Evolutionary conservation across 2,113 vertebrate genomes (phyloP).

Genomic region (Ancistrus triradiatus): DNA sequence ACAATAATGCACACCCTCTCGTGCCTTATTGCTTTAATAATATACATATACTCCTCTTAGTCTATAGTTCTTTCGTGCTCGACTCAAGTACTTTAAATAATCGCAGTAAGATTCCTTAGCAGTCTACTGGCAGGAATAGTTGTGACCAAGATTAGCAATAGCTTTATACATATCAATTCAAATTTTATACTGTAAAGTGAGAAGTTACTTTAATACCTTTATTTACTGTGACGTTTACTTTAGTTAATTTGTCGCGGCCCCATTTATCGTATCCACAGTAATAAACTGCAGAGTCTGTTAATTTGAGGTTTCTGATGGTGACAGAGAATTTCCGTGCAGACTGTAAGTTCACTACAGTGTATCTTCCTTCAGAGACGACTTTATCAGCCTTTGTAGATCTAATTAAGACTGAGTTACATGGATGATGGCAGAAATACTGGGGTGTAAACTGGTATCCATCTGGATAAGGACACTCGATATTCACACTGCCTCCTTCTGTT

Average conservation of each 20-base stretch:
- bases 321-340: slow-evolving; percentile 3
- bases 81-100: no score
- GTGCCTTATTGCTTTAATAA: no score
- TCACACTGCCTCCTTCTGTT: slow-evolving; percentile 20
- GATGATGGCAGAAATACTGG: slow-evolving; percentile 39
- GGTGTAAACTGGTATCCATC: neutral
- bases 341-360: neutral
- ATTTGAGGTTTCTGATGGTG: slow-evolving; percentile 22
- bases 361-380: slow-evolving; percentile 12
- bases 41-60: no score
- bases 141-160: no score
- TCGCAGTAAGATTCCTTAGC: no score
- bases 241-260: neutral
- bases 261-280: slow-evolving; percentile 41
- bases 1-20: no score
- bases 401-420: slow-evolving; percentile 31
- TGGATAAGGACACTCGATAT: slow-evolving; percentile 28
- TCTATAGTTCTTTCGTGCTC: no score
- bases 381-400: neutral
- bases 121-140: no score
- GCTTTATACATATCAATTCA: no score
- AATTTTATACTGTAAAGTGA: no score
- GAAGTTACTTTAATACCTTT: no score
- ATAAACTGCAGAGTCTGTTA: slow-evolving; percentile 38
- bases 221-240: slow-evolving; percentile 7